Conservation (phyloP, 1,140 invertebrate genomes). For the Euglossa dilemma region DNA sequence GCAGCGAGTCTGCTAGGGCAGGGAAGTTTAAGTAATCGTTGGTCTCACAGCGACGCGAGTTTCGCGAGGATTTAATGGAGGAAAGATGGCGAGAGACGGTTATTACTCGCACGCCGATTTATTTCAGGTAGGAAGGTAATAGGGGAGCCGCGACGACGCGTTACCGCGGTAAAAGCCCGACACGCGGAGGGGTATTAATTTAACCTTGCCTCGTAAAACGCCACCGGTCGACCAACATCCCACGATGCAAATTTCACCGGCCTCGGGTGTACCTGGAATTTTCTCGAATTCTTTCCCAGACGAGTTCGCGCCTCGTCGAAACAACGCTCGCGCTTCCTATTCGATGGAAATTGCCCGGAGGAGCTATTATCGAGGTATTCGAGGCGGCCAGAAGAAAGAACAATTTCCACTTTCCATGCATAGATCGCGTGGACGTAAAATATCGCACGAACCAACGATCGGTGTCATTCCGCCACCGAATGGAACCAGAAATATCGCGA, state of each 20-base stretch:
- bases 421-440: background rate
- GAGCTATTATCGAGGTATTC: background rate
- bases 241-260: background rate
- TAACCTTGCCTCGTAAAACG: constrained; percentile 1
- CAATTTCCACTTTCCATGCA: background rate
- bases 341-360: background rate
- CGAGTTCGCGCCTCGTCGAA: background rate
- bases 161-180: background rate
- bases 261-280: background rate
- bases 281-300: background rate
- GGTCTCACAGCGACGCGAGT: background rate
- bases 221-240: background rate
- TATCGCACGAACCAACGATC: background rate
- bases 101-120: background rate
- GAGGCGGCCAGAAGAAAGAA: background rate
- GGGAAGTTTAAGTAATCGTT: background rate
- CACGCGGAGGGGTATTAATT: constrained; percentile 10
- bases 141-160: background rate
- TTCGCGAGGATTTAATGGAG: background rate
- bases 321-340: background rate
- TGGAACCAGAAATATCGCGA: too few relatives aligned
- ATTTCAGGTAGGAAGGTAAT: background rate
- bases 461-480: too few relatives aligned
- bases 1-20: too few relatives aligned
- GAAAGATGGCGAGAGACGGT: background rate